Base-by-base conservation (phyloP, 2,113 vertebrate species). In the Ictalurus furcatus region DNA sequence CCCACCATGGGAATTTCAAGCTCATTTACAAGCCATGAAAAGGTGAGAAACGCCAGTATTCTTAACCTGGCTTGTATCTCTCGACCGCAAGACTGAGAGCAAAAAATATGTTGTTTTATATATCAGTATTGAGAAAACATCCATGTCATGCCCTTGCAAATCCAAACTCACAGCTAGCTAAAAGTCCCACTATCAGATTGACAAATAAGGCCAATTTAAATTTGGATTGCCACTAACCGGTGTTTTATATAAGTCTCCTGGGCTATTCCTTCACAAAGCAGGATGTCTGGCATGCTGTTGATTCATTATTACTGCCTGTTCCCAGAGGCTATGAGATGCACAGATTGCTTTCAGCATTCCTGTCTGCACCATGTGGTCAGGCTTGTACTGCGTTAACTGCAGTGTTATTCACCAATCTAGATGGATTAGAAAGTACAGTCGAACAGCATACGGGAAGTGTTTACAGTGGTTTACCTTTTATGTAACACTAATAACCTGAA, bases 231-330 rank as follows among this genome's bases (percentile, higher is more conserved):
- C 67, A 30, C 12, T 34, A 84, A 63, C 28, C 13, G n/a, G 34
- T 81, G 86, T 34, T 73, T 83, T 56, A 71, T 59, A 83, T 69
- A 23, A 83, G 87, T 37, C 54, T 44, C 56, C 23, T 63, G 54
- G 67, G 65, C 79, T 83, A 34, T 34, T 85, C 30, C 54, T 80
- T 85, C 40, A 54, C 63, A 56, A 56, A 79, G 74, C 73, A 79
- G 58, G 69, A 78, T 76, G 83, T 67, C 81, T 69, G 83, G 73
- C 44, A 67, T 85, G 73, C 30, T 80, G 59, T 37, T 85, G 88
- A 78, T 80, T 48, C 58, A 78, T 88, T 74, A 88, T 56, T 40
- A 67, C 71, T 65, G 44, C 48, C 63, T 76, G 85, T 85, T 88
- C 71, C 83, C 73, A 80, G 59, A 89, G 73, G 48, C 61, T 89